A percentile compares a stretch with the other conserved stretches of the same genome.
Conservation (phyloP, 1,140 invertebrate genomes). For the Cryptotermes secundus region DNA sequence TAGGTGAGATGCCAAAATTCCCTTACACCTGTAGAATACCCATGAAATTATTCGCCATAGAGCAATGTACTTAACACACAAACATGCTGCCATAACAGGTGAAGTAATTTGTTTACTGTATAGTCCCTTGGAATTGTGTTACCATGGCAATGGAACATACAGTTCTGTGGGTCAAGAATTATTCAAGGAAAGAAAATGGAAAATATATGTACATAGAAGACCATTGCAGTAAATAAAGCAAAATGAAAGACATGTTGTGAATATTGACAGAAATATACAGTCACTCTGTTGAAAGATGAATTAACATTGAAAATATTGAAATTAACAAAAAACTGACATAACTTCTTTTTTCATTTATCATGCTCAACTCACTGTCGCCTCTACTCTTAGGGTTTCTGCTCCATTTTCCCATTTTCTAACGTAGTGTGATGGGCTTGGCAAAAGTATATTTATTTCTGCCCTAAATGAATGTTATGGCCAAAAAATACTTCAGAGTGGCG, state of each 20-base stretch:
- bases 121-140: neutral
- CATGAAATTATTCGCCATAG: neutral
- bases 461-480: no score
- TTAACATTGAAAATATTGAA: constrained; percentile 1
- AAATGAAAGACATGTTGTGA: constrained; percentile 3
- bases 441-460: no score
- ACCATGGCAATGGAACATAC: neutral
- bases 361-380: no score
- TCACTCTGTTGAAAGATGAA: constrained; percentile 19
- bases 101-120: neutral
- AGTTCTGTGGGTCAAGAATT: neutral
- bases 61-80: neutral
- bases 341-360: neutral
- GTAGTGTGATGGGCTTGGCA: no score
- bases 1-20: neutral
- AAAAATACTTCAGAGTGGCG: no score
- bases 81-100: constrained; percentile 4
- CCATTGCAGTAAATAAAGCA: neutral
- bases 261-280: neutral
- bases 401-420: no score
- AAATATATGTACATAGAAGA: neutral
- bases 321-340: neutral
- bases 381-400: no score
- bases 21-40: neutral
- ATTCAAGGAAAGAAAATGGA: neutral